These are phyloP conservation scores for rat (Rattus norvegicus) DNA, from an alignment of 2,113 vertebrate genomes.

Conservation along the genomic window GRCr8 NC_086031.1:76819501-76820000, in stretches of 20 bases:
- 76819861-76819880: not conserved
- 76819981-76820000: not conserved
- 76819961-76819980: not conserved
- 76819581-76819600: not conserved
- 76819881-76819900: not conserved
- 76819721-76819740: not conserved
- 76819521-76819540: no score
- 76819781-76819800: not conserved
- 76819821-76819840: not conserved
- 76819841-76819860: not conserved
- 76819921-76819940: not conserved
- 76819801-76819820: conserved; percentile 13
- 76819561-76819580: not conserved
- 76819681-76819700: not conserved
- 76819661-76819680: not conserved
- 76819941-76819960: not conserved
- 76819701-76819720: not conserved
- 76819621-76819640: not conserved
- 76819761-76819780: not conserved
- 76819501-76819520: no score
- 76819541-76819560: no score
- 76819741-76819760: not conserved
- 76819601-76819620: not conserved
- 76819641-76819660: not conserved
- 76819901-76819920: not conserved